Conservation (phyloP, 53 echinoderm and acorn worm species). For the Patiria pectinifera region DNA sequence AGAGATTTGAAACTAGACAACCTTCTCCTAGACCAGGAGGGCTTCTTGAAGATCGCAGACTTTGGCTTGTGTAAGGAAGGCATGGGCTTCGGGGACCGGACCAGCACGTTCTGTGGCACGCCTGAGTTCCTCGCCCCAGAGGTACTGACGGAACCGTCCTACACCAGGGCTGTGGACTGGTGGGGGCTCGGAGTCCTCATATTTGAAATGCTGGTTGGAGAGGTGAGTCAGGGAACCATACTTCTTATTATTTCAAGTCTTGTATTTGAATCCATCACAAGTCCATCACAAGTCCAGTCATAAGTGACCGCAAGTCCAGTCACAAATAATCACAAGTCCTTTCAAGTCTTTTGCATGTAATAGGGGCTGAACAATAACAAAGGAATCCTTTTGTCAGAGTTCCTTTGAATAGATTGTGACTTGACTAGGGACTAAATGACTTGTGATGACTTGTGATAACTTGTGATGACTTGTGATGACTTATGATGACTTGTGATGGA, state of each 20-base stretch:
- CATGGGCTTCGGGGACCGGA: constrained; percentile 94
- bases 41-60: constrained; percentile 97
- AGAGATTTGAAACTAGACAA: constrained; percentile 98
- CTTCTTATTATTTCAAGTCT: neutral
- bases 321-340: too few relatives aligned
- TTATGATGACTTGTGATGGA: too few relatives aligned
- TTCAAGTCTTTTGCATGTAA: too few relatives aligned
- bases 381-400: too few relatives aligned
- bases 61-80: constrained; percentile 99
- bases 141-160: constrained; percentile 94
- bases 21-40: constrained; percentile 91
- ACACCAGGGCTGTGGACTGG: constrained; percentile 98
- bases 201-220: constrained; percentile 99
- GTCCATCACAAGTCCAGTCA: too few relatives aligned
- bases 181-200: constrained; percentile 99
- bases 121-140: constrained; percentile 98
- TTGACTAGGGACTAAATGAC: too few relatives aligned
- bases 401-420: too few relatives aligned
- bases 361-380: too few relatives aligned
- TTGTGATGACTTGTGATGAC: too few relatives aligned
- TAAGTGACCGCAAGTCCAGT: too few relatives aligned
- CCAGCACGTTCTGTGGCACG: constrained; percentile 98
- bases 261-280: too few relatives aligned
- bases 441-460: too few relatives aligned
- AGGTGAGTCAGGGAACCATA: constrained; percentile 71